A percentile compares a stretch with the other conserved stretches of the same genome.
Conservation (phyloP, 1,140 invertebrate genomes). For the Reticulitermes speratus region DNA sequence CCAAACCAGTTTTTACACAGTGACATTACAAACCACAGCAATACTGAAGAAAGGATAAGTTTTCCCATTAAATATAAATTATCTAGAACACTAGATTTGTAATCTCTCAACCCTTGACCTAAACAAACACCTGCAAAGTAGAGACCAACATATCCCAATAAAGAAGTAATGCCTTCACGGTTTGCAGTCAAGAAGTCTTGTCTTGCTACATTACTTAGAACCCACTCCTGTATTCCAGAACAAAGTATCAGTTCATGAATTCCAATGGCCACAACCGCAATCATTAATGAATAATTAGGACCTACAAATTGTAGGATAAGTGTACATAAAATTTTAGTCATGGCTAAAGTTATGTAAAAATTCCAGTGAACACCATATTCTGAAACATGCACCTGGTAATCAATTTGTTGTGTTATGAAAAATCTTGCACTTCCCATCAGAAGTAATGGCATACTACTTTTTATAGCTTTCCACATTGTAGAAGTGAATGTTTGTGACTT, state of each 20-base stretch:
- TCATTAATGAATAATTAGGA: constrained; percentile 49
- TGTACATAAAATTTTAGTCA: constrained; percentile 73
- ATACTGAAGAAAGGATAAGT: constrained; percentile 29
- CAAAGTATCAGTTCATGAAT: constrained; percentile 71
- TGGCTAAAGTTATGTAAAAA: constrained; percentile 90
- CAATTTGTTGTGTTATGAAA: constrained; percentile 59
- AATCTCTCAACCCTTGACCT: constrained; percentile 58
- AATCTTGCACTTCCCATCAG: constrained; percentile 71
- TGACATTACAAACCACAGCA: constrained; percentile 52
- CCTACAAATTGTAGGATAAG: constrained; percentile 54
- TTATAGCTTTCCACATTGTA: constrained; percentile 38
- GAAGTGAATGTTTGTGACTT: background rate
- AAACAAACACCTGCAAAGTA: constrained; percentile 74
- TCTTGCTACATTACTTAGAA: constrained; percentile 61
- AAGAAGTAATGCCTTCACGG: constrained; percentile 84
- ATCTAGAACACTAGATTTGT: constrained; percentile 38
- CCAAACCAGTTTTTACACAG: constrained; percentile 51
- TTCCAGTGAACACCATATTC: constrained; percentile 98
- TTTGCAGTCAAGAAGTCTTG: constrained; percentile 75
- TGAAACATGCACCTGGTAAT: constrained; percentile 82
- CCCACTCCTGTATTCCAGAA: constrained; percentile 65
- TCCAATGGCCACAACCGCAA: constrained; percentile 55
- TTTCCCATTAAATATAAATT: background rate
- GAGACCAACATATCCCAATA: constrained; percentile 78
- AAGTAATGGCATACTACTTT: constrained; percentile 54